Evolutionary conservation across 2,888 invertebrate genomes (phyloP), one percentile per base, ranked within the genome.

Genomic region (Hyposoter didymator): DNA sequence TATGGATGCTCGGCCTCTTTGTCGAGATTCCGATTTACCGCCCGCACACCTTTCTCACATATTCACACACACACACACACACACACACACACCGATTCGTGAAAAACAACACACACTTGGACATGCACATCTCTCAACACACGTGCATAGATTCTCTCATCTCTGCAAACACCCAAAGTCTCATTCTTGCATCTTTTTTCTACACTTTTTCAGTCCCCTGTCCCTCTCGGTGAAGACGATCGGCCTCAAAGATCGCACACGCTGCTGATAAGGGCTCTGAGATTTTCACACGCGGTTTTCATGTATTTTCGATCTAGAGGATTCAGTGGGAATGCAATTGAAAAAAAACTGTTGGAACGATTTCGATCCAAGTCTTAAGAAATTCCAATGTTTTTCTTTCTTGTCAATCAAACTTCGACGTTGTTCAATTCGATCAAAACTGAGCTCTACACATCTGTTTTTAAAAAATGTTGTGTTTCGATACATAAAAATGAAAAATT

Each of bases 1-100:
- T 92, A 92, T 92, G 92, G 92, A 92, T 92, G 92, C 89, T 90
- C 90, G 85, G 88, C 82, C 89, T 89, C 92, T 91, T 91, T 92
- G 91, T 91, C 90, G 90, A 83, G 91, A 87, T 84, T 74, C 88
- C 90, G 89, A 87, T 87, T 85, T 87, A 88, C 85, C 78, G 78
- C 78, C 84, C 86, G 84, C 86, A 86, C 82, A 85, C 84, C 82
- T 81, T 86, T 86, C 78, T 84, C 69, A 69, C 82, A 82, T 72
- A 66, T 14, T 59, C 14, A 59, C 59, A 28, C 59, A 59, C 59
- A 59, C 59, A n/a, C n/a, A n/a, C 69, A 69, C 82, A 82, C 67
- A 66, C 5, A 28, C 14, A 59, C 59, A 28, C 59, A 59, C 59
- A 59, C 59, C 59, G 2, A 59, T 3, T 14, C 28, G 12, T 3